Base-by-base conservation (phyloP, 2,797 vertebrate genomes). In the Mionectes olivaceus region DNA sequence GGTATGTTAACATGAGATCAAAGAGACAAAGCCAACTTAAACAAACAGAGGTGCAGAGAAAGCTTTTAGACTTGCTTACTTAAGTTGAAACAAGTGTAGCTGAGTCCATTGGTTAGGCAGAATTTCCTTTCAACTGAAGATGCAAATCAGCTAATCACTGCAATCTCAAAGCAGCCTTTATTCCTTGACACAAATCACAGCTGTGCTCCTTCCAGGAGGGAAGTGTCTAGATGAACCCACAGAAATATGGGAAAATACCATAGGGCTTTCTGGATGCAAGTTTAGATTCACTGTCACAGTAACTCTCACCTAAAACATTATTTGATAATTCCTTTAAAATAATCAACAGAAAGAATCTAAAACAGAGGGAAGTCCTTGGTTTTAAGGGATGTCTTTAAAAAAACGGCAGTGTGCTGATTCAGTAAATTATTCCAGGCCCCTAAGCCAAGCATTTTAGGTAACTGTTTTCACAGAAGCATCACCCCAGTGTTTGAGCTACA, bases 1-100 rank as follows among this genome's bases (percentile, higher is more conserved):
- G 97, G 97, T 98, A 98, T 98, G 98, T 97, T 98, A 98, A 98
- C 97, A 98, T 96, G 92, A 98, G 97, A 98, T 98, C 98, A 98
- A 98, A 98, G 98, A 97, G 94, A 92, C 96, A 96, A 97, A 97
- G 95, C 85, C 96, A 98, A 97, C 95, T 98, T 98, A 98, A 98
- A 98, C 97, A 98, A 98, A 98, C 97, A 98, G 95, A 87, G 61
- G 44, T 92, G 95, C 96, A 97, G 96, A 93, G 92, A 97, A 95
- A 82, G 94, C 93, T 78, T 97, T 97, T 97, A 97, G 96, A 92
- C 96, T 96, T 82, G 46, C 87, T 92, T 81, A 50, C 95, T 97
- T 97, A 96, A 96, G 96, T 92, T 39, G 49, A 97, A 97, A 94
- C 85, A 97, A 97, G 95, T 89, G 69, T 65, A 35, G 28, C 12